Conservation (phyloP, 2,888 invertebrate genomes). For the Tillus elongatus region DNA sequence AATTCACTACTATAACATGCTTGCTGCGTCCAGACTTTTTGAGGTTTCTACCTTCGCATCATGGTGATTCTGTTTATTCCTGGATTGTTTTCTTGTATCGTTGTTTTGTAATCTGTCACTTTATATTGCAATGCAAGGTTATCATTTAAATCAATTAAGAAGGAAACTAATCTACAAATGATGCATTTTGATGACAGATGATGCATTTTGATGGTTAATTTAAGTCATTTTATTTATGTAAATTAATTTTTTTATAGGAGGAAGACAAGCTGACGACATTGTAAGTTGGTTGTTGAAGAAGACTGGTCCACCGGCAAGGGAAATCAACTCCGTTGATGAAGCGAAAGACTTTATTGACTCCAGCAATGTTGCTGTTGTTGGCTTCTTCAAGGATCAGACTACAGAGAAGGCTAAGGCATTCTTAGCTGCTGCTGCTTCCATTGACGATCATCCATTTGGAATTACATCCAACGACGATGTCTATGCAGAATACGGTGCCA, state of each 20-base stretch:
- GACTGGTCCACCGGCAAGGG: slow-evolving; percentile 89
- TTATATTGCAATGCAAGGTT: too few relatives aligned
- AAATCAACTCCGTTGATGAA: slow-evolving; percentile 67
- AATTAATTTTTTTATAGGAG: slow-evolving; percentile 50
- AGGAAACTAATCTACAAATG: too few relatives aligned
- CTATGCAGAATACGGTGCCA: slow-evolving; percentile 68
- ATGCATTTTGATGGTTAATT: too few relatives aligned
- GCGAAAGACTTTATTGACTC: slow-evolving; percentile 75
- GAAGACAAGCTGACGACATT: slow-evolving; percentile 86
- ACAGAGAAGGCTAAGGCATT: slow-evolving; percentile 76
- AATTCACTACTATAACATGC: too few relatives aligned
- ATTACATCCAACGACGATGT: slow-evolving; percentile 72
- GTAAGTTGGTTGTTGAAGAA: slow-evolving; percentile 93
- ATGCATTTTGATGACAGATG: too few relatives aligned
- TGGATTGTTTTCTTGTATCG: too few relatives aligned
- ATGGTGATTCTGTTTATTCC: too few relatives aligned
- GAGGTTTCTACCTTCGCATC: too few relatives aligned
- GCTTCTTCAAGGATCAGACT: slow-evolving; percentile 79
- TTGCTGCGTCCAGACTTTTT: too few relatives aligned
- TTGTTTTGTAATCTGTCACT: too few relatives aligned
- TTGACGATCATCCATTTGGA: slow-evolving; percentile 86
- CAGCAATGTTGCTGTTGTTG: slow-evolving; percentile 75
- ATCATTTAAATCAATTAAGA: too few relatives aligned
- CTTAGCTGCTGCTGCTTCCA: slow-evolving; percentile 64
- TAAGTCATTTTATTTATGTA: too few relatives aligned